Percentiles rank a stretch among this genome's conserved stretches.
These are phyloP conservation scores for Lagocephalus sceleratus DNA, from an alignment of 2,797 vertebrate species.

Conservation along the genomic window DNA sequence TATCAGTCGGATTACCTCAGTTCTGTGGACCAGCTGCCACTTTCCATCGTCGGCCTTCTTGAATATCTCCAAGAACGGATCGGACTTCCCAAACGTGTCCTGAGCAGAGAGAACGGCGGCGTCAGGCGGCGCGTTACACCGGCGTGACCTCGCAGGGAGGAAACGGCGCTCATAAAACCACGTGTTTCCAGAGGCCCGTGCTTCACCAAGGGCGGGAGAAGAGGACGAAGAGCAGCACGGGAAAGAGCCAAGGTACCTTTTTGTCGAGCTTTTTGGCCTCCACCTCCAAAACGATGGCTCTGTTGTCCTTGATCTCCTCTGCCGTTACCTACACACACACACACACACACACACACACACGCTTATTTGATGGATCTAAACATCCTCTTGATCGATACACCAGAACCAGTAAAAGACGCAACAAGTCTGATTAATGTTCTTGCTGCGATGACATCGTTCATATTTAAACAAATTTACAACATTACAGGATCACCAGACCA, in stretches of 20 bases:
- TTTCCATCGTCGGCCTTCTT: slow-evolving; percentile 81
- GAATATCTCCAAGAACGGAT: slow-evolving; percentile 90
- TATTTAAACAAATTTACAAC: background rate
- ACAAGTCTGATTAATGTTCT: too few relatives aligned
- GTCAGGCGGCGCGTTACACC: too few relatives aligned
- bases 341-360: too few relatives aligned
- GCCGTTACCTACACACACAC: slow-evolving; percentile 77
- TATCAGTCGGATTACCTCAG: slow-evolving; percentile 77
- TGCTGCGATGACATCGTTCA: too few relatives aligned
- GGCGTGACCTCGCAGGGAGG: too few relatives aligned
- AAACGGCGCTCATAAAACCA: too few relatives aligned
- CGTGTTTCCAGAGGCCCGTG: background rate
- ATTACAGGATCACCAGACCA: too few relatives aligned
- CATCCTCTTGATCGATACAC: background rate
- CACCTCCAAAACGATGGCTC: slow-evolving; percentile 82
- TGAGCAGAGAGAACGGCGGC: slow-evolving; percentile 41
- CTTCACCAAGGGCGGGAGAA: background rate
- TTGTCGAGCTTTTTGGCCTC: slow-evolving; percentile 90
- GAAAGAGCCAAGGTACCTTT: slow-evolving; percentile 78
- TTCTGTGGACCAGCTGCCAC: slow-evolving; percentile 88
- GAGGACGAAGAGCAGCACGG: background rate
- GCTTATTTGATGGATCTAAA: background rate
- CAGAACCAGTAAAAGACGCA: background rate
- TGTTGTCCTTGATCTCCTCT: slow-evolving; percentile 88
- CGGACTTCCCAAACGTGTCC: slow-evolving; percentile 94